Evolutionary conservation across 2,797 vertebrate species (phyloP), one percentile per base, ranked within the genome.

Genomic region (Myotis planiceps): DNA sequence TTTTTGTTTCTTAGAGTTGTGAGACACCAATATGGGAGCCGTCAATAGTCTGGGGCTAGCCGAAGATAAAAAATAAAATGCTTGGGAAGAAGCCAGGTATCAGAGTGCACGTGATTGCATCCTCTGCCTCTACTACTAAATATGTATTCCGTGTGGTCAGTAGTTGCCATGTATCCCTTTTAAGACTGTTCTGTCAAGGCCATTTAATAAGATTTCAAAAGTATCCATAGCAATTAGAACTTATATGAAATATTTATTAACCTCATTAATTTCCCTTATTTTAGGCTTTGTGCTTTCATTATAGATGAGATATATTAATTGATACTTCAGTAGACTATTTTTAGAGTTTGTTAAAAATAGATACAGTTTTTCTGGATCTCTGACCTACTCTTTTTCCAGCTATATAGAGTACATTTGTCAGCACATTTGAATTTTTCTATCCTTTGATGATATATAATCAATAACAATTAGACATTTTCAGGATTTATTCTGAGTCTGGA

Each of bases 261-360:
- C 37, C 16, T 85, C 53, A 92, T 93, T 81, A 71, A 84, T 92
- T 89, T 94, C 27, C 68, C 92, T 92, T 88, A 92, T 90, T 96
- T 93, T 92, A 94, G 82, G 51, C 65, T 80, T 85, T 79, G 65
- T 83, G 55, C 32, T 92, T 96, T 94, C 45, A 75, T 88, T 88
- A 66, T 90, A 74, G 72, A 90, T 96, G 75, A 87, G 42, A 65
- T 92, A 83, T 25, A 81, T 87, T 93, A 92, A 93, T 90, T 88
- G 89, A 94, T 90, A 60, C 45, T 78, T 85, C 45, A 53, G 2
- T 83, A 93, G 74, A 83, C 45, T 95, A 63, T 75, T 92, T 95
- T 93, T 75, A 90, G 75, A 91, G 80, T 97, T 95, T 92, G 76
- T 87, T 94, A 96, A 95, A 95, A 92, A 93, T 81, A 88, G 93